Base-by-base conservation (phyloP, 1,140 invertebrate species). In the Melanaphis sacchari region DNA sequence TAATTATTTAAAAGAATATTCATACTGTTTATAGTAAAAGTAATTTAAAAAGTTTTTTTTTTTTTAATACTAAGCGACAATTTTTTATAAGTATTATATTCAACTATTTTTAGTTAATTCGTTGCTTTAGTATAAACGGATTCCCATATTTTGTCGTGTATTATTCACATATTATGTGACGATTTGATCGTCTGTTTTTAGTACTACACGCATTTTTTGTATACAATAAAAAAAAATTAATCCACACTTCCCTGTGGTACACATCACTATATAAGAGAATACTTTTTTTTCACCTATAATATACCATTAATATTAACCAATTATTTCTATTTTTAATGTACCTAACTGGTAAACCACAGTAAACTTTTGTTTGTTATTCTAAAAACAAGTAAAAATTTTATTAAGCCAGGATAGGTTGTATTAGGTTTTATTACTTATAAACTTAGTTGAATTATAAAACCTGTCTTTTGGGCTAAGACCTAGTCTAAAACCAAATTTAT, bases 161-260 rank as follows among this genome's bases (percentile, higher is more conserved):
- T 49, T 49, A 49, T 18, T 3, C 46, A 18, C 46, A 49, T 21
- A 49, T 49, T 21, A 49, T 49, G 46, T 49, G 46, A 21, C 2
- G 15, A 3, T 49, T 49, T 49, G 15, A 49, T 49, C 15, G 15
- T 3, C 46, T 49, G 4, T 49, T 21, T 21, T 49, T 21, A 49
- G 15, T 49, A 49, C 2, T 49, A 18, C 15, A 21, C 15, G 18
- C 15, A 49, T 49, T 49, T 18, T 49, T 49, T 15, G 4, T 49
- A 18, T 49, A 18, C 46, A 49, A 49, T 41, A 43, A n/a, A 66
- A 92, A 24, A 92, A 26, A 82, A 84, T 41, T 26, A 76, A 41
- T 82, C 66, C 91, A 92, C 91, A 46, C 91, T 92, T 41, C 43
- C 76, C 36, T 92, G 11, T n/a, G 66, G 41, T n/a, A 92, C 91